Conservation (phyloP, 2,888 invertebrate genomes). For the Synanthedon myopaeformis region DNA sequence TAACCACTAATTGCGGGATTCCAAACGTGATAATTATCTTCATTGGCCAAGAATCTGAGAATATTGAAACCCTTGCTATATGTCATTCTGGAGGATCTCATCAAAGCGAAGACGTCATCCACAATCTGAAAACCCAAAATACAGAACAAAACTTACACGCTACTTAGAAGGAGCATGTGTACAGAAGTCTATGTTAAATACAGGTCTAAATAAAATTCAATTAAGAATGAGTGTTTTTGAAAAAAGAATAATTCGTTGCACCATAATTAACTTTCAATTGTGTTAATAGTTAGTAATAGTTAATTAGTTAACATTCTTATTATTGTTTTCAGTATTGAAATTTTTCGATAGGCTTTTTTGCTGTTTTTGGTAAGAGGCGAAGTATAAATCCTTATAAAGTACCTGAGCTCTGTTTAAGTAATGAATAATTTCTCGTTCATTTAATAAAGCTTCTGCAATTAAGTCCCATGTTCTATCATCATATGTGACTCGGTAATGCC, state of each 20-base stretch:
- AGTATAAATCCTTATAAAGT: slow-evolving; percentile 4
- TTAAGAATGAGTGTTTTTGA: background rate
- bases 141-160: background rate
- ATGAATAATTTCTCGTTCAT: slow-evolving; percentile 62
- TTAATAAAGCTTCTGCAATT: slow-evolving; percentile 44
- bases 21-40: slow-evolving; percentile 55
- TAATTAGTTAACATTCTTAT: too few species aligned
- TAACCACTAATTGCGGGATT: slow-evolving; percentile 48
- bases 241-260: too few species aligned
- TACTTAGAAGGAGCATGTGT: background rate
- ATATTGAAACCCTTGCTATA: slow-evolving; percentile 44
- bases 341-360: too few species aligned
- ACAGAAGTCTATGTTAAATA: too few species aligned
- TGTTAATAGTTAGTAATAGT: too few species aligned
- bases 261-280: too few species aligned
- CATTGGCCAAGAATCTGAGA: slow-evolving; percentile 40
- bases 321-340: too few species aligned
- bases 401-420: slow-evolving; percentile 81
- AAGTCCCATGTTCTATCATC: slow-evolving; percentile 68
- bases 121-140: slow-evolving; percentile 32
- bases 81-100: slow-evolving; percentile 41
- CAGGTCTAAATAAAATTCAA: background rate
- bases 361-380: too few species aligned
- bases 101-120: slow-evolving; percentile 52
- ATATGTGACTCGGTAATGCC: slow-evolving; percentile 77